Conservation (phyloP, 2,113 vertebrate species). For the Macaca fascicularis region T2T-MFA8v1.1 NC_088387.1:49141501-49142000, state of each 20-base stretch:
- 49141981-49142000: too few species aligned
- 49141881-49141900: too few species aligned
- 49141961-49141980: too few species aligned
- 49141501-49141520: too few species aligned
- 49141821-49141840: too few species aligned
- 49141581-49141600: not conserved
- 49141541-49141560: not conserved
- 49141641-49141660: not conserved
- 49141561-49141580: not conserved
- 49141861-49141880: too few species aligned
- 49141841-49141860: too few species aligned
- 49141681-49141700: not conserved
- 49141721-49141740: not conserved
- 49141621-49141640: not conserved
- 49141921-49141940: too few species aligned
- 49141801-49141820: too few species aligned
- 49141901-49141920: too few species aligned
- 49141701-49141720: not conserved
- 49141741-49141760: not conserved
- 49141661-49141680: not conserved
- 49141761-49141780: not conserved
- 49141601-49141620: not conserved
- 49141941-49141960: too few species aligned
- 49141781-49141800: too few species aligned
- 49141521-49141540: not conserved